Conservation (phyloP, 2,113 vertebrate genomes). For the Rattus norvegicus region DNA sequence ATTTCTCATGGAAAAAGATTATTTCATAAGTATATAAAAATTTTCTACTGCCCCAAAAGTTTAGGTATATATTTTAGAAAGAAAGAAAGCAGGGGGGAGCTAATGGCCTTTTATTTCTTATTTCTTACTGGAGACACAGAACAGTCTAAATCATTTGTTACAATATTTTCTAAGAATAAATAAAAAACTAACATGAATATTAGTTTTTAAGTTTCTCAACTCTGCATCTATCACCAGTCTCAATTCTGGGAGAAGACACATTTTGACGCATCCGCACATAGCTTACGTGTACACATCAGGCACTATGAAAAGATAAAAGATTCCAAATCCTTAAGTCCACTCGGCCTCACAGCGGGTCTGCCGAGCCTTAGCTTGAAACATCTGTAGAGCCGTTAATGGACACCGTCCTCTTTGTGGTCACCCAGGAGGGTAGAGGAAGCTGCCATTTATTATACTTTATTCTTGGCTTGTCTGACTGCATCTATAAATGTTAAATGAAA, state of each 20-base stretch:
- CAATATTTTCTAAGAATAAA: background rate
- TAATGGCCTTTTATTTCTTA: background rate
- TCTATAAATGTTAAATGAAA: conserved; percentile 57
- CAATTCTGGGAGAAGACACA: background rate
- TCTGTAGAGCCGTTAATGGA: background rate
- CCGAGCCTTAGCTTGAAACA: background rate
- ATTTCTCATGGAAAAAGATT: background rate
- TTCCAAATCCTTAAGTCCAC: background rate
- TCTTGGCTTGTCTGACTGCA: background rate
- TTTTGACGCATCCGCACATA: background rate
- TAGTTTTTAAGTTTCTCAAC: background rate
- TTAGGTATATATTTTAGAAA: background rate
- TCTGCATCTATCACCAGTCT: background rate
- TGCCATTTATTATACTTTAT: conserved; percentile 50
- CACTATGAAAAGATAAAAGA: conserved; percentile 5
- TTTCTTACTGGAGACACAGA: background rate
- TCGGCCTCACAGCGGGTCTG: background rate
- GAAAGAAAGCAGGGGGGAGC: background rate
- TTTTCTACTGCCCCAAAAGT: background rate
- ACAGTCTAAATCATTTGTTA: background rate
- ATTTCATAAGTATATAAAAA: background rate
- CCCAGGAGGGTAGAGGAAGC: conserved; percentile 21
- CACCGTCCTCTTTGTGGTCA: background rate
- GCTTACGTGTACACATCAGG: background rate
- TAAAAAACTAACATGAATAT: background rate